phyloP scores from a whole-genome alignment of 1,140 invertebrate species.

The Anastatus disparis region DNA sequence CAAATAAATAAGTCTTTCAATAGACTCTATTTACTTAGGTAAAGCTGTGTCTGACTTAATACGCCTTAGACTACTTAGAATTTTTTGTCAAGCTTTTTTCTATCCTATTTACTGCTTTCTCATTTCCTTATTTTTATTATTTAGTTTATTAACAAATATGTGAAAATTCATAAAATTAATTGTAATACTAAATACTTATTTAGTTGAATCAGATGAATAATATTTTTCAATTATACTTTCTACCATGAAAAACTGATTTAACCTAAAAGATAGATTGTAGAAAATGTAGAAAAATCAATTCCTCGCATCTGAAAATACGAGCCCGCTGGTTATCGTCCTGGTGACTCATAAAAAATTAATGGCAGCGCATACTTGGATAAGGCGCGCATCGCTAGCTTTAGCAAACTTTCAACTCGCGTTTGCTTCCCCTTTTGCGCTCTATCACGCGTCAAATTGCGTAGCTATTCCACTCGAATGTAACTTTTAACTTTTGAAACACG shows the following conservation, averaged over 20 bases:
- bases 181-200: no score
- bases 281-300: constrained; percentile 2
- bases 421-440: constrained; percentile 19
- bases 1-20: no score
- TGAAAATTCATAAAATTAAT: no score
- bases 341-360: constrained; percentile 39
- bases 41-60: background rate
- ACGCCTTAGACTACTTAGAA: background rate
- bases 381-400: constrained; percentile 1
- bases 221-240: no score
- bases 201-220: no score
- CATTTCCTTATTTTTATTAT: no score
- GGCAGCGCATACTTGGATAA: constrained; percentile 6
- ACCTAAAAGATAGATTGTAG: no score
- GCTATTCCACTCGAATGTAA: background rate
- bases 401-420: constrained; percentile 9
- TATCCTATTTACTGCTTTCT: no score
- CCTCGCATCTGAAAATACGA: background rate
- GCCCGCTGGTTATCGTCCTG: no score
- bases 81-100: background rate
- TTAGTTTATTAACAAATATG: no score
- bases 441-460: constrained; percentile 27
- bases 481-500: no score
- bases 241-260: background rate
- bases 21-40: no score